Base-by-base conservation (phyloP, 2,113 vertebrate species). In the Gorilla gorilla region DNA sequence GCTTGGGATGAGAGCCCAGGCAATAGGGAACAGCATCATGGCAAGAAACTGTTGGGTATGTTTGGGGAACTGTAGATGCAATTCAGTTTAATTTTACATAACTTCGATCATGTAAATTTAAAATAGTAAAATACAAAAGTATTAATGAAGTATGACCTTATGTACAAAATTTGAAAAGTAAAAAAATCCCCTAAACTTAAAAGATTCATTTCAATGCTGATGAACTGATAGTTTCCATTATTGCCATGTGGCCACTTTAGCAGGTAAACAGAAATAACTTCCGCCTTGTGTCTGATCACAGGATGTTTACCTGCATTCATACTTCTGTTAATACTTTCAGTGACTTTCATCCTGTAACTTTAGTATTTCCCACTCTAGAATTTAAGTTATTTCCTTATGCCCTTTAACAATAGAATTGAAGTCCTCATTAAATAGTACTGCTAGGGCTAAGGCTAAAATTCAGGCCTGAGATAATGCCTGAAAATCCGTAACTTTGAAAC, bases 401-500 rank as follows among this genome's bases (percentile, higher is more conserved):
- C 18, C 3, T 32, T 43, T 72, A 93, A 43, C n/a, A 48, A 57
- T 45, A 85, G n/a, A 52, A 75, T 8, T 5, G 17, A 96, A 95
- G 90, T 64, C 43, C 48, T 94, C 20, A 48, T 87, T 72, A 79
- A 84, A 76, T 43, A 94, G 55, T 30, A 2, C 5, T 89, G 30
- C 27, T 50, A 43, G n/a, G 17, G 8, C 32, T 81, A 93, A 95
- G 30, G 81, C 43, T 95, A 94, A 87, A 90, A 81, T 81, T 96
- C 2, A 61, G 83, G 50, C 2, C n/a, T 66, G 43, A 94, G 72
- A 93, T 79, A 89, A 94, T 86, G 43, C 55, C 40, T 30, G 68
- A 48, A 97, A 94, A 94, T 79, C n/a, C 1, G 4, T 64, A 89
- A 79, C 52, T 88, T 91, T 86, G 52, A 89, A 94, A 86, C 22